Conservation (phyloP, 2,113 vertebrate species). For the Eubucco bourcierii region DNA sequence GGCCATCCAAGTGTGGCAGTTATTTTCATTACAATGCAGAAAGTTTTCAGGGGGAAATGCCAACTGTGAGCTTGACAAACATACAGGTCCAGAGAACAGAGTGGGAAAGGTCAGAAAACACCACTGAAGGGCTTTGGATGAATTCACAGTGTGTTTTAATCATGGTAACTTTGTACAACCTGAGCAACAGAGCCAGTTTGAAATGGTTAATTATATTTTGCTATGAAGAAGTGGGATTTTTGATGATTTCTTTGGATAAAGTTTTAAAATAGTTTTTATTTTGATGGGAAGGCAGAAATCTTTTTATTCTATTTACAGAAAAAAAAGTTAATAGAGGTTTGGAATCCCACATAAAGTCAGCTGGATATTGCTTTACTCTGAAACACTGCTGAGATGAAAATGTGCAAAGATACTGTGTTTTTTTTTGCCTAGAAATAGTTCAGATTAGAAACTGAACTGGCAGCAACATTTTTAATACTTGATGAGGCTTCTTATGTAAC, state of each 20-base stretch:
- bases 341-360: not conserved
- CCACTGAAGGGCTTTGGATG: not conserved
- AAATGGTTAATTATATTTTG: not conserved
- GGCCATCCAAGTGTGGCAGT: not conserved
- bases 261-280: not conserved
- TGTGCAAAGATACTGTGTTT: not conserved
- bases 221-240: not conserved
- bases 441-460: not conserved
- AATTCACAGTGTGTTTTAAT: not conserved
- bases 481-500: not conserved
- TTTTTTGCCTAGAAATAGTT: not conserved
- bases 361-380: not conserved
- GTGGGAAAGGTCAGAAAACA: not conserved
- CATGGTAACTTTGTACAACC: not conserved
- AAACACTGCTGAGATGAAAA: not conserved
- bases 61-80: not conserved
- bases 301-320: not conserved
- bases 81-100: not conserved
- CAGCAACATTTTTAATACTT: not conserved
- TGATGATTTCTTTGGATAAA: not conserved
- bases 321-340: not conserved
- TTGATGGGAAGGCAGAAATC: not conserved
- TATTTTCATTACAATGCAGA: not conserved
- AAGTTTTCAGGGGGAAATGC: not conserved
- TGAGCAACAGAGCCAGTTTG: not conserved